A percentile compares a stretch with the other conserved stretches of the same genome.
phyloP scores from a whole-genome alignment of 1,140 invertebrate genomes.

The Bombus huntii region DNA sequence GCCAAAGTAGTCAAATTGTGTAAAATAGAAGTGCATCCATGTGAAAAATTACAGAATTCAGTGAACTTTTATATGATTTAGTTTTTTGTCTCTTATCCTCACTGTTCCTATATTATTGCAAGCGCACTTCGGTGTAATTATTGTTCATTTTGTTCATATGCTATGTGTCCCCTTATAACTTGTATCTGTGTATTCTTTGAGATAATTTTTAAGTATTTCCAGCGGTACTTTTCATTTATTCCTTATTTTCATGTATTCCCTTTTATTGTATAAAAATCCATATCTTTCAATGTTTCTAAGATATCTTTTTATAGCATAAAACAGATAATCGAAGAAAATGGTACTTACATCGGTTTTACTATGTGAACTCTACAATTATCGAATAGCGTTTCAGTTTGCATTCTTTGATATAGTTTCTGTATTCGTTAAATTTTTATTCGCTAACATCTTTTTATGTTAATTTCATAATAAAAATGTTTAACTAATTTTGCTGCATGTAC shows the following conservation, averaged over 20 bases:
- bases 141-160: conserved; percentile 20
- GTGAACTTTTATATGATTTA: conserved; percentile 14
- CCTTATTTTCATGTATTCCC: no score
- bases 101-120: conserved; percentile 24
- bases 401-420: neutral
- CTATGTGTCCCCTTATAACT: neutral
- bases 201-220: neutral
- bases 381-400: neutral
- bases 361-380: neutral
- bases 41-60: conserved; percentile 36
- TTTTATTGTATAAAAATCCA: neutral
- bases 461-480: no score
- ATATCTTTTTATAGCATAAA: neutral
- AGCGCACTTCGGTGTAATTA: conserved; percentile 18
- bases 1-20: conserved; percentile 9
- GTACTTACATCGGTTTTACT: neutral
- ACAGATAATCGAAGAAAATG: neutral
- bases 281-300: neutral
- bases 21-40: conserved; percentile 52
- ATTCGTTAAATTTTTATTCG: neutral
- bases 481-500: neutral
- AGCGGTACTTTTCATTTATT: neutral
- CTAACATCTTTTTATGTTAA: neutral
- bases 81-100: conserved; percentile 12
- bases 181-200: neutral